Percentiles rank a stretch among this genome's conserved stretches.
phyloP scores from a whole-genome alignment of 2,888 invertebrate genomes.

The Platycheirus albimanus region DNA sequence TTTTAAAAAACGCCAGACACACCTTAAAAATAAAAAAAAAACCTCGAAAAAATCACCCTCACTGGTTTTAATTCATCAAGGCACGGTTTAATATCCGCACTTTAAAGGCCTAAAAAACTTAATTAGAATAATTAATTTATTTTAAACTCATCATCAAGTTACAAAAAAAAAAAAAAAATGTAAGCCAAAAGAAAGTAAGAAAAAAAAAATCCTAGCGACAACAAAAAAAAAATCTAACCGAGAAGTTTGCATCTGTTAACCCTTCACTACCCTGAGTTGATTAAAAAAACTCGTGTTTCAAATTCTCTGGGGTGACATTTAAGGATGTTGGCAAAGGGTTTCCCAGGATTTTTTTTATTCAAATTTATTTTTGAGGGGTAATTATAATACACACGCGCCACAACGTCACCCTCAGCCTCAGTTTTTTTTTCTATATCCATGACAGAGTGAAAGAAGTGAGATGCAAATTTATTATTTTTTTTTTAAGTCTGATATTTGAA shows the following conservation, averaged over 20 bases:
- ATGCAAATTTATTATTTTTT: conserved; percentile 63
- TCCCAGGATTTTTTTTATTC: conserved; percentile 47
- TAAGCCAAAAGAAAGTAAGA: conserved; percentile 1
- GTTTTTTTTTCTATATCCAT: conserved; percentile 34
- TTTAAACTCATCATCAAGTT: conserved; percentile 53
- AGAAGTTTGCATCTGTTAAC: conserved; percentile 63
- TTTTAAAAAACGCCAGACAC: conserved; percentile 18
- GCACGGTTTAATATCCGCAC: conserved; percentile 42
- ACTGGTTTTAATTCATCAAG: conserved; percentile 30
- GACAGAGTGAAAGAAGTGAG: conserved; percentile 36
- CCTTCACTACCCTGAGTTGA: conserved; percentile 41
- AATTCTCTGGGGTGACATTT: conserved; percentile 61
- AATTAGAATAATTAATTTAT: conserved; percentile 73
- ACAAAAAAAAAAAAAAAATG: conserved; percentile 24
- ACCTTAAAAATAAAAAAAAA: conserved; percentile 13
- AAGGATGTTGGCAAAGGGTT: conserved; percentile 45
- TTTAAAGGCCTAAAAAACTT: conserved; percentile 61
- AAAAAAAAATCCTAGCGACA: conserved; percentile 4
- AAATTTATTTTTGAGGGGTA: conserved; percentile 58
- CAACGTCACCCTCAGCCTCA: conserved; percentile 62
- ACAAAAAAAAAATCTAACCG: conserved; percentile 25
- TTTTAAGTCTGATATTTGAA: conserved; percentile 53
- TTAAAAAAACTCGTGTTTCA: conserved; percentile 7
- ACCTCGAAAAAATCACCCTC: conserved; percentile 42
- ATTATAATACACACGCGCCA: conserved; percentile 71